A percentile compares a stretch with the other conserved stretches of the same genome.
Conservation (phyloP, 2,888 invertebrate genomes). For the Onthophagus sagittarius region DNA sequence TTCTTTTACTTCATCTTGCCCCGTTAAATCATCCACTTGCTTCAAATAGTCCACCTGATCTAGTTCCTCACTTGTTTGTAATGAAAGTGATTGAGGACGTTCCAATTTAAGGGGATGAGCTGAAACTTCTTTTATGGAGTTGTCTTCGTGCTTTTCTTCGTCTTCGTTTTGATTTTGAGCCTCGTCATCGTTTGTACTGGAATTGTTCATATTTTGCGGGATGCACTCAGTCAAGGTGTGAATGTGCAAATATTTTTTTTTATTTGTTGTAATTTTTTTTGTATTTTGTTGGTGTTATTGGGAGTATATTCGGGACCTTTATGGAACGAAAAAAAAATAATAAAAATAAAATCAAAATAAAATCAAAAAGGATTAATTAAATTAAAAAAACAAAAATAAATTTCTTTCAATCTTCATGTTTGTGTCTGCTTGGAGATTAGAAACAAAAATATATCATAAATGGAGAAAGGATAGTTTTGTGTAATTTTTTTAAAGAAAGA, state of each 20-base stretch:
- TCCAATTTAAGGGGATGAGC: constrained; percentile 40
- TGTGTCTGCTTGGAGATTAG: background rate
- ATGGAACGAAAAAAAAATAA: constrained; percentile 35
- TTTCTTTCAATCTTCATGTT: background rate
- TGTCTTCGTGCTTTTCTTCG: constrained; percentile 24
- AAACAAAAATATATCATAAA: background rate
- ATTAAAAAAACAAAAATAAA: background rate
- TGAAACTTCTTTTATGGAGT: constrained; percentile 16
- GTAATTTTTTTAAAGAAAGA: no score
- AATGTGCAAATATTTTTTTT: background rate
- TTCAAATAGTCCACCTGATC: background rate
- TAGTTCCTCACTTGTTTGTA: constrained; percentile 49
- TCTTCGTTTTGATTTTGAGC: constrained; percentile 15
- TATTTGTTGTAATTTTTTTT: constrained; percentile 4
- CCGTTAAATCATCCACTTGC: background rate
- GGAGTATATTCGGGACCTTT: constrained; percentile 45
- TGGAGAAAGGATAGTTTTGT: background rate
- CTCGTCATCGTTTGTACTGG: constrained; percentile 36
- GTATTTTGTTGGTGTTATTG: constrained; percentile 34
- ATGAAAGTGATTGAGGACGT: constrained; percentile 53
- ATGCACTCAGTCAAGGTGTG: constrained; percentile 18
- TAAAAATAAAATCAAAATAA: constrained; percentile 31
- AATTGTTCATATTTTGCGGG: constrained; percentile 36
- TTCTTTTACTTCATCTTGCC: constrained; percentile 25
- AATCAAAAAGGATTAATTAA: constrained; percentile 29